Conservation (phyloP, 2,888 invertebrate species). For the Plebejus melissa region DNA sequence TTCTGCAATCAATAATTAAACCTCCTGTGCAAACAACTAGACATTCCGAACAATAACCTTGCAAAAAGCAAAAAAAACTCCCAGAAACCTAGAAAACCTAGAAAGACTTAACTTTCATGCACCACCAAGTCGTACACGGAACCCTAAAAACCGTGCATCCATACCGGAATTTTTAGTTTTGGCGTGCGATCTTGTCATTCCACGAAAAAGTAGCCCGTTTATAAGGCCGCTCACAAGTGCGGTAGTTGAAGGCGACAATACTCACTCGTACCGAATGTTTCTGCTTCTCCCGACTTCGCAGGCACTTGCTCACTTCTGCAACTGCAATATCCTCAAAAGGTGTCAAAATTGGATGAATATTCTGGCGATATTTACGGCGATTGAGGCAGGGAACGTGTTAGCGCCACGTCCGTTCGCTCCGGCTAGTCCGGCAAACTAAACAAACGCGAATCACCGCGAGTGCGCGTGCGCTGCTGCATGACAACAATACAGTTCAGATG, state of each 20-base stretch:
- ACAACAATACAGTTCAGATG: neutral
- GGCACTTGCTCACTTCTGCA: neutral
- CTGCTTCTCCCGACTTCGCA: neutral
- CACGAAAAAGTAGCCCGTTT: slow-evolving; percentile 18
- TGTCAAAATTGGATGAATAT: neutral
- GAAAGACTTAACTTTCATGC: neutral
- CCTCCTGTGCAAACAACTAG: neutral
- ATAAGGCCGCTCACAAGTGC: slow-evolving; percentile 5
- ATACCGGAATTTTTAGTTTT: slow-evolving; percentile 11
- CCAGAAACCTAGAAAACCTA: neutral
- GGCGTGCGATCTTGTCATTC: slow-evolving; percentile 9
- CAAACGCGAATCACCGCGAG: neutral
- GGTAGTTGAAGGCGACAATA: neutral
- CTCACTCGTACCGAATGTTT: neutral
- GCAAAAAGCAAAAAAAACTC: neutral
- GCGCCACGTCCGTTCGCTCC: neutral
- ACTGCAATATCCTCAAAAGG: neutral
- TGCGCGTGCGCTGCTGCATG: slow-evolving; percentile 8
- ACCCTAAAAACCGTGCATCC: neutral
- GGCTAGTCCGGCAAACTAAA: neutral
- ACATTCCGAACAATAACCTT: neutral
- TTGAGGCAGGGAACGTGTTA: neutral
- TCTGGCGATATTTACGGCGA: neutral
- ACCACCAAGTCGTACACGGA: neutral
- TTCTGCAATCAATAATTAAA: neutral